Evolutionary conservation across 2,113 vertebrate species (phyloP).

Genomic region (Tringa solitaria): DNA sequence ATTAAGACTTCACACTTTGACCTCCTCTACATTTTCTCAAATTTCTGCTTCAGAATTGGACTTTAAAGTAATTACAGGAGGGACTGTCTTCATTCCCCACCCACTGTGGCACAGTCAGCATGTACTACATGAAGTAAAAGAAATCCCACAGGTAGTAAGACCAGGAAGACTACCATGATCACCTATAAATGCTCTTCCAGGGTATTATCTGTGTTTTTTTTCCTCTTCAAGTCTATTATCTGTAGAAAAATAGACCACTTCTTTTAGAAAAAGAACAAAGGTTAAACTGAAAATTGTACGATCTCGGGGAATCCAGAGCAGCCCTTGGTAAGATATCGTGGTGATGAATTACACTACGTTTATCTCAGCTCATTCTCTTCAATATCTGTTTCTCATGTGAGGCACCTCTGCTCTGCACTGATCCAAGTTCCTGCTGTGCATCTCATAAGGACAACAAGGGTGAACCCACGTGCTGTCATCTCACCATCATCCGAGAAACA

Average conservation of each 20-base stretch:
- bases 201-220: background rate
- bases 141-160: background rate
- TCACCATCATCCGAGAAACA: background rate
- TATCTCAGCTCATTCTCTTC: background rate
- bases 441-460: background rate
- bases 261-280: background rate
- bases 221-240: background rate
- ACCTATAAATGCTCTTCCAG: background rate
- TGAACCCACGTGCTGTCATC: fast-evolving
- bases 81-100: background rate
- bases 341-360: background rate
- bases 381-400: background rate
- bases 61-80: background rate
- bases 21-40: background rate
- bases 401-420: background rate
- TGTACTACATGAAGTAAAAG: background rate
- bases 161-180: background rate
- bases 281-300: background rate
- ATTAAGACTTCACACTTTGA: background rate
- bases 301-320: background rate
- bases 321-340: background rate
- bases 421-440: background rate
- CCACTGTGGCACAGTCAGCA: background rate
- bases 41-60: background rate
- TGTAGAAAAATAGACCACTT: background rate